Evolutionary conservation across 2,113 vertebrate genomes (phyloP), one percentile per base, ranked within the genome.

Genomic region (Caloenas nicobarica): DNA sequence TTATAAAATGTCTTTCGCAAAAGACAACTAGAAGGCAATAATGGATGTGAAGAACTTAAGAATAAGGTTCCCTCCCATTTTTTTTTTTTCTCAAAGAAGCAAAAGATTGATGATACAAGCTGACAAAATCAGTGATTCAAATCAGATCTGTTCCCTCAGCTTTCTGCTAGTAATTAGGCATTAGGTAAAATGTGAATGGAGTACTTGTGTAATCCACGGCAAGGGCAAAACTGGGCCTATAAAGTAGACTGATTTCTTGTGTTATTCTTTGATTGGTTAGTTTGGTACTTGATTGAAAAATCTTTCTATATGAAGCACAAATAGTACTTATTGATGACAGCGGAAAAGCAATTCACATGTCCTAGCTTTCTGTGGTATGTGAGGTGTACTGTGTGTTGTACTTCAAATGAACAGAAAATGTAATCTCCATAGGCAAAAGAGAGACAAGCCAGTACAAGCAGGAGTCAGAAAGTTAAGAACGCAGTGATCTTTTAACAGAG

Each of bases 401-500:
- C 34, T 91, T 84, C 28, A 44, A 14, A 51, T 50, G 74, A 84
- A 80, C 40, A 73, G n/a, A 51, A 24, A 38, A 8, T 48, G 7
- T 77, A 82, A 56, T 81, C 40, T 93, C 50, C 61, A 46, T 8
- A 68, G 36, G 29, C 62, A 62, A 57, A 92, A 88, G 38, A 33
- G 19, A 88, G 61, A 61, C 48, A 64, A 54, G 85, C 36, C n/a
- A 46, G 51, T 79, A 90, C 66, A 96, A 91, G 83, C 24, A 48
- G 13, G 53, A 91, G 34, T 88, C 48, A 71, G 62, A 54, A 78
- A 88, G 46, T 84, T 93, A 83, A 91, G 84, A 95, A 69, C 56
- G 57, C 40, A 56, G 26, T 40, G 48, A 53, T 89, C 26, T 92
- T 70, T 48, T 73, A 65, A 73, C 68, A 76, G 17, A n/a, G 57